Evolutionary conservation across 2,797 vertebrate genomes (phyloP).

Genomic region (Simalia tracyae): DNA sequence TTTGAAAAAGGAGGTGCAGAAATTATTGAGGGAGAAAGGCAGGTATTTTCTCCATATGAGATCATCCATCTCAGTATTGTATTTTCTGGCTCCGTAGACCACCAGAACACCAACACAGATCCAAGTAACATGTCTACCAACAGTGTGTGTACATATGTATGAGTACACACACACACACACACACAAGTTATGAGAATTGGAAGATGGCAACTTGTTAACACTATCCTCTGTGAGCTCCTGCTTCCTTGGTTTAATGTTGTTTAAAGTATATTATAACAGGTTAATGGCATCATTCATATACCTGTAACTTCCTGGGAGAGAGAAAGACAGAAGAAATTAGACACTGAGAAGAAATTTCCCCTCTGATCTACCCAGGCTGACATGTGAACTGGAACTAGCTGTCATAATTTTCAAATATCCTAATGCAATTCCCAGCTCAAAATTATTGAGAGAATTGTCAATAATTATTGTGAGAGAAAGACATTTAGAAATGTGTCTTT

Average conservation of each 20-base stretch:
- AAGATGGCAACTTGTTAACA: too few species aligned
- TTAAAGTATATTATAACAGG: background rate
- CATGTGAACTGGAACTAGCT: background rate
- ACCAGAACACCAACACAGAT: background rate
- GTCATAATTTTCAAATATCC: background rate
- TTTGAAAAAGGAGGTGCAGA: background rate
- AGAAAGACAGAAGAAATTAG: background rate
- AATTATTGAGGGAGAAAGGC: background rate
- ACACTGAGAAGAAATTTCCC: background rate
- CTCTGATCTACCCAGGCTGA: background rate
- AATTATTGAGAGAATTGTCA: background rate
- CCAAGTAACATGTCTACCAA: background rate
- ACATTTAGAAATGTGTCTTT: background rate
- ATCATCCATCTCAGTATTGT: background rate
- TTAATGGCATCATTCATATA: background rate
- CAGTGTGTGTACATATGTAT: background rate
- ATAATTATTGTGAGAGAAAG: background rate
- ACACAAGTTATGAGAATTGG: too few species aligned
- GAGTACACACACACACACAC: background rate
- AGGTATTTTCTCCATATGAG: background rate
- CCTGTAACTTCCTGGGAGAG: background rate
- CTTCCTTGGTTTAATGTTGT: background rate
- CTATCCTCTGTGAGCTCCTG: background rate
- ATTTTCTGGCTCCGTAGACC: background rate
- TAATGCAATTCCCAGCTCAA: background rate